These are phyloP conservation scores for Phortica variegata DNA, from an alignment of 1,140 invertebrate species.

Conservation along the genomic window DNA sequence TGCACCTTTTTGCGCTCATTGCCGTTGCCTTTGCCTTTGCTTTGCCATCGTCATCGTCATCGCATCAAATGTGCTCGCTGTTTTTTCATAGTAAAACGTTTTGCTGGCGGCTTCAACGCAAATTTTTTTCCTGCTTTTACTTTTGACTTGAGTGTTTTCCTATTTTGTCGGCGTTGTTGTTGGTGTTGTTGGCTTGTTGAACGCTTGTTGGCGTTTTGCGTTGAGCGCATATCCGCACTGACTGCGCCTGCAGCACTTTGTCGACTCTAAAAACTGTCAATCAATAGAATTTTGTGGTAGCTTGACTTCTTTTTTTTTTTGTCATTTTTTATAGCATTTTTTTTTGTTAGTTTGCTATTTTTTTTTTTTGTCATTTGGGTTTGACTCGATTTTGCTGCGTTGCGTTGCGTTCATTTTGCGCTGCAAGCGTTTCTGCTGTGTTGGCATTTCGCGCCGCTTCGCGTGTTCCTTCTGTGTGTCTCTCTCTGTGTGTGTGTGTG, in stretches of 20 bases:
- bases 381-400: too few species aligned
- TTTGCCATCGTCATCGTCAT: too few species aligned
- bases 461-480: conserved; percentile 11
- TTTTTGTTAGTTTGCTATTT: conserved; percentile 6
- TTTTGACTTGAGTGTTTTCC: not conserved
- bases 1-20: too few species aligned
- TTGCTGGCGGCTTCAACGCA: conserved; percentile 12
- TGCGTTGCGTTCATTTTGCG: too few species aligned
- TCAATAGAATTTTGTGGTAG: conserved; percentile 45
- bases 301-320: conserved; percentile 1
- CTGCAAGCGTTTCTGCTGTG: too few species aligned
- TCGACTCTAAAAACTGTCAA: conserved; percentile 53
- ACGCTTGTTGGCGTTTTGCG: too few species aligned
- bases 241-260: conserved; percentile 45
- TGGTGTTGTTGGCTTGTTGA: too few species aligned
- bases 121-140: conserved; percentile 17
- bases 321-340: conserved; percentile 20
- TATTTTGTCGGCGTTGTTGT: conserved; percentile 5
- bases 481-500: not conserved
- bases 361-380: conserved; percentile 4
- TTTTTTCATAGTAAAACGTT: too few species aligned
- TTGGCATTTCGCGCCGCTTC: conserved; percentile 10
- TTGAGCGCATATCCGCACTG: conserved; percentile 40
- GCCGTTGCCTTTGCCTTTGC: too few species aligned
- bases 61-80: too few species aligned